Evolutionary conservation across 2,113 vertebrate species (phyloP).

Genomic region (Thomomys bottae): DNA sequence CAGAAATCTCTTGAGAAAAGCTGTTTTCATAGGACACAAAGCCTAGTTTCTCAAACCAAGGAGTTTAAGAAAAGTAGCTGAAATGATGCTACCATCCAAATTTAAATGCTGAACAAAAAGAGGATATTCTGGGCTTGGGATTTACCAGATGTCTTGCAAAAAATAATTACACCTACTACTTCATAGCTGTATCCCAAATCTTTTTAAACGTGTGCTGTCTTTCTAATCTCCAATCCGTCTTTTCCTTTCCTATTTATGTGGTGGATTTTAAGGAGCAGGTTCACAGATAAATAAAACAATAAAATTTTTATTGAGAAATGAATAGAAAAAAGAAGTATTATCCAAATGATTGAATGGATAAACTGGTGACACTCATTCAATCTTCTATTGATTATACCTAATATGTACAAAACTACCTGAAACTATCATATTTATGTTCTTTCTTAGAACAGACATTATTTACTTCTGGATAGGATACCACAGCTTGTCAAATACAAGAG

Average conservation of each 20-base stretch:
- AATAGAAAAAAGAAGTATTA: not conserved
- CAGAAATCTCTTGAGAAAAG: constrained; percentile 79
- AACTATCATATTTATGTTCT: not conserved
- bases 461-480: constrained; percentile 30
- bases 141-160: constrained; percentile 35
- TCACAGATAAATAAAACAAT: not conserved
- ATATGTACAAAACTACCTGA: not conserved
- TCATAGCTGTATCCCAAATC: not conserved
- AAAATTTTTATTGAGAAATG: not conserved
- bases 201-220: not conserved
- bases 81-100: constrained; percentile 56
- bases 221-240: not conserved
- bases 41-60: constrained; percentile 67
- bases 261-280: constrained; percentile 6
- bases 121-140: not conserved
- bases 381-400: not conserved
- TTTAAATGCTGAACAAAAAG: constrained; percentile 57
- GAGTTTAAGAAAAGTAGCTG: constrained; percentile 63
- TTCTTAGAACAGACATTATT: constrained; percentile 39
- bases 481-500: constrained; percentile 66
- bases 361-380: not conserved
- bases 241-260: not conserved
- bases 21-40: constrained; percentile 74
- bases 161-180: not conserved
- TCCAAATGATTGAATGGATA: not conserved